Evolutionary conservation across 1,140 invertebrate species (phyloP).

Genomic region (Drosophila auraria): DNA sequence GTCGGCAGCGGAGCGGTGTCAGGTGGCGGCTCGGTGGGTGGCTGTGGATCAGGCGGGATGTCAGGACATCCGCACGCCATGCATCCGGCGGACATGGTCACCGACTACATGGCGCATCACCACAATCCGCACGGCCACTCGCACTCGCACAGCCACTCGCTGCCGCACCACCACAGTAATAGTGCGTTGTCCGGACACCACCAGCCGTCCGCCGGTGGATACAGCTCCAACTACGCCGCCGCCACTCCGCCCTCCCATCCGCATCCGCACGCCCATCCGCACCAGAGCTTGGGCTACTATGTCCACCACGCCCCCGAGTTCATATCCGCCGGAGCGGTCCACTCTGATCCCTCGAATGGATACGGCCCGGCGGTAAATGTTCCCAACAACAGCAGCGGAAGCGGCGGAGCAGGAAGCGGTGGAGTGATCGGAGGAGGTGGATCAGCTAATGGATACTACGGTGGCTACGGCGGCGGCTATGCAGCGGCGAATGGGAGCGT

Average conservation of each 20-base stretch:
- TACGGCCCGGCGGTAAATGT: slow-evolving; percentile 75
- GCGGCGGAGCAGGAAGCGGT: slow-evolving; percentile 20
- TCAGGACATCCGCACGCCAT: slow-evolving; percentile 80
- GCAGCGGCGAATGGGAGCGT: slow-evolving; percentile 76
- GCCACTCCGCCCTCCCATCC: slow-evolving; percentile 81
- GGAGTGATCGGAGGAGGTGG: slow-evolving; percentile 16
- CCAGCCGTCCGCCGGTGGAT: slow-evolving; percentile 74
- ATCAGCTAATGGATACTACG: slow-evolving; percentile 75
- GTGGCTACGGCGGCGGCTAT: slow-evolving; percentile 77
- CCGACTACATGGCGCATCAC: slow-evolving; percentile 82
- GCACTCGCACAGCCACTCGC: slow-evolving; percentile 73
- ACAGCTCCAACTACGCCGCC: slow-evolving; percentile 71
- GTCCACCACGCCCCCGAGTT: slow-evolving; percentile 79
- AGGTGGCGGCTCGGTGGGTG: slow-evolving; percentile 38
- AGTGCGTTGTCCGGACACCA: slow-evolving; percentile 77
- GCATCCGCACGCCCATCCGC: slow-evolving; percentile 75
- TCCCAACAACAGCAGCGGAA: slow-evolving; percentile 49
- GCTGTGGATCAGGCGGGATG: slow-evolving; percentile 46
- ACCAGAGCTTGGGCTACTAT: slow-evolving; percentile 79
- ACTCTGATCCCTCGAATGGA: slow-evolving; percentile 57
- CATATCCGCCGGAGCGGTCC: slow-evolving; percentile 73
- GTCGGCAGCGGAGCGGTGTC: slow-evolving; percentile 37
- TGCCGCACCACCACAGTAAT: slow-evolving; percentile 79
- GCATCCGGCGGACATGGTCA: slow-evolving; percentile 84
- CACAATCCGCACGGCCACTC: slow-evolving; percentile 57